Evolutionary conservation across 2,113 vertebrate species (phyloP).

Genomic region (Pachycephala philippinensis): DNA sequence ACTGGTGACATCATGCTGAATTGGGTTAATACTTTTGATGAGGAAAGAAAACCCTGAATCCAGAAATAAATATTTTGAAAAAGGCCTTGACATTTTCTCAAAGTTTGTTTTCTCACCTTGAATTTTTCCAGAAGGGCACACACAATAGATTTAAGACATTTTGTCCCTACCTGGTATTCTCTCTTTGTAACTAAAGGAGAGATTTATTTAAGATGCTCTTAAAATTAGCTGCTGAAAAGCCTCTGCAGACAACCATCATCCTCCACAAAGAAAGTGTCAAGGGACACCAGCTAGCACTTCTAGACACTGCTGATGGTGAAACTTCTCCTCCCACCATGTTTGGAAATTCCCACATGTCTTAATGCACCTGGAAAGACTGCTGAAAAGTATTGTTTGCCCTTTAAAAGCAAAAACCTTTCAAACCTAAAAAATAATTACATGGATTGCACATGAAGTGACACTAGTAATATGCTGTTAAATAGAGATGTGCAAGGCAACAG

Average conservation of each 20-base stretch:
- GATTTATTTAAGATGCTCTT: not conserved
- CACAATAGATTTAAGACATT: not conserved
- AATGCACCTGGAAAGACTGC: not conserved
- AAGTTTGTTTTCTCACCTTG: not conserved
- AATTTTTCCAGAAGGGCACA: not conserved
- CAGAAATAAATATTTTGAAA: not conserved
- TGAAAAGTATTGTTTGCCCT: not conserved
- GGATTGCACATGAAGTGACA: not conserved
- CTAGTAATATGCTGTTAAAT: not conserved
- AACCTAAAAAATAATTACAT: not conserved
- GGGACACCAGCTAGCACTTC: not conserved
- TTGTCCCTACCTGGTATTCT: not conserved
- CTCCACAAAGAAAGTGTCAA: not conserved
- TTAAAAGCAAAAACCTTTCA: constrained; percentile 27
- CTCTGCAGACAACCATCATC: not conserved
- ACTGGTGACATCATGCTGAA: not conserved
- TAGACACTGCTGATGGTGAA: not conserved
- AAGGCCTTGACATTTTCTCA: not conserved
- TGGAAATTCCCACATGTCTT: not conserved
- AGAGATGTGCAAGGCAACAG: not conserved
- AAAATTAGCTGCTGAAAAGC: not conserved
- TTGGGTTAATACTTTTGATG: not conserved
- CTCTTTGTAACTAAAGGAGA: not conserved
- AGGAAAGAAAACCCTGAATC: not conserved
- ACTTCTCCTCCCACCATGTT: not conserved